phyloP scores from a whole-genome alignment of 1,140 invertebrate genomes.

The Arctopsyche grandis region DNA sequence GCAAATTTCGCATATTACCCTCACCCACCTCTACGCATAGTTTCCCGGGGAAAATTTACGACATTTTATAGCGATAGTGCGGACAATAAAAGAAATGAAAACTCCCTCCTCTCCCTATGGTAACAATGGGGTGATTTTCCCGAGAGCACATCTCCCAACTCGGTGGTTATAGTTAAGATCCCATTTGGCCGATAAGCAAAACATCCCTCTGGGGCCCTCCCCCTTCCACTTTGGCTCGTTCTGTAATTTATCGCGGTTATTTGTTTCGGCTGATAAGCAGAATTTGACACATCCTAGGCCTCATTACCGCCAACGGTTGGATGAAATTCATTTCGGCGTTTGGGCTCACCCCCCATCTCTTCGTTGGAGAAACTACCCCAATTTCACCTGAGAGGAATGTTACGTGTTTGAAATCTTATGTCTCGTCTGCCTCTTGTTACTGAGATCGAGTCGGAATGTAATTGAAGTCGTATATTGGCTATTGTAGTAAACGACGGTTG shows the following conservation, averaged over 20 bases:
- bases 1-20: neutral
- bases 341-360: neutral
- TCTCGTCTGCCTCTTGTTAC: neutral
- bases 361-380: neutral
- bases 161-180: conserved; percentile 24
- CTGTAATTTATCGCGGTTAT: conserved; percentile 25
- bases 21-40: too few species aligned
- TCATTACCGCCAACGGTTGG: conserved; percentile 13
- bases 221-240: neutral
- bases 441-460: neutral
- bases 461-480: too few species aligned
- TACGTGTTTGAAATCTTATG: neutral
- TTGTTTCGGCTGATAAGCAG: conserved; percentile 13
- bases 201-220: neutral
- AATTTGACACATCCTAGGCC: conserved; percentile 28
- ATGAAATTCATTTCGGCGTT: conserved; percentile 19
- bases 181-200: conserved; percentile 28
- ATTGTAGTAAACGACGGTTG: too few species aligned
- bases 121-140: neutral
- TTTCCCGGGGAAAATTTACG: neutral
- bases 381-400: neutral
- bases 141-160: neutral
- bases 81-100: conserved; percentile 8
- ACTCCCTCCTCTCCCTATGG: too few species aligned
- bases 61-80: neutral